Evolutionary conservation across 2,888 invertebrate species (phyloP).

Genomic region (Enoplolaimus lenunculus): DNA sequence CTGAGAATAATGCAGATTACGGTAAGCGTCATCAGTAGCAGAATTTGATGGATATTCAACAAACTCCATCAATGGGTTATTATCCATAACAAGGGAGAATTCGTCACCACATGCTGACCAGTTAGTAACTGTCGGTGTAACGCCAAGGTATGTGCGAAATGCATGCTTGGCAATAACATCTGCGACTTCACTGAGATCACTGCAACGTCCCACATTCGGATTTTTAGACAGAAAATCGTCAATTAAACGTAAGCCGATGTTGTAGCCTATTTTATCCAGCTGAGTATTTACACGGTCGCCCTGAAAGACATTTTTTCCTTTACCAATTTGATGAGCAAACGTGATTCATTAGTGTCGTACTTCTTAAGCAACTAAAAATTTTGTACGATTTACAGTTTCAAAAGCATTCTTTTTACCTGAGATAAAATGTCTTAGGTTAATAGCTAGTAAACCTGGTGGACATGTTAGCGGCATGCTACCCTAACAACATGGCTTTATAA

Average conservation of each 20-base stretch:
- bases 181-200: constrained; percentile 89
- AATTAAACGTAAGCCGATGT: constrained; percentile 89
- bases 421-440: too few species aligned
- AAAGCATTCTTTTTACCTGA: too few species aligned
- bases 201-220: constrained; percentile 70
- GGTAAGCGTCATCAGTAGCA: constrained; percentile 56
- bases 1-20: constrained; percentile 17
- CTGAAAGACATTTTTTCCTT: too few species aligned
- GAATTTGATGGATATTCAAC: constrained; percentile 76
- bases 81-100: constrained; percentile 84
- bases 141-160: constrained; percentile 68
- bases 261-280: constrained; percentile 70
- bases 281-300: constrained; percentile 95
- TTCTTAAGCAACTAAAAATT: too few species aligned
- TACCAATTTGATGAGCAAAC: too few species aligned
- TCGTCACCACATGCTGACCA: constrained; percentile 90
- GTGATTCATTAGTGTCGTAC: too few species aligned
- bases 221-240: constrained; percentile 85
- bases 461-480: too few species aligned
- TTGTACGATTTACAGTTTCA: too few species aligned
- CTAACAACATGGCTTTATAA: too few species aligned
- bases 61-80: constrained; percentile 88
- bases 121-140: constrained; percentile 77
- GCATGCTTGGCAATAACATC: constrained; percentile 53
- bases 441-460: too few species aligned